phyloP scores from a whole-genome alignment of 2,113 vertebrate genomes.

The Chrysochloris asiatica region DNA sequence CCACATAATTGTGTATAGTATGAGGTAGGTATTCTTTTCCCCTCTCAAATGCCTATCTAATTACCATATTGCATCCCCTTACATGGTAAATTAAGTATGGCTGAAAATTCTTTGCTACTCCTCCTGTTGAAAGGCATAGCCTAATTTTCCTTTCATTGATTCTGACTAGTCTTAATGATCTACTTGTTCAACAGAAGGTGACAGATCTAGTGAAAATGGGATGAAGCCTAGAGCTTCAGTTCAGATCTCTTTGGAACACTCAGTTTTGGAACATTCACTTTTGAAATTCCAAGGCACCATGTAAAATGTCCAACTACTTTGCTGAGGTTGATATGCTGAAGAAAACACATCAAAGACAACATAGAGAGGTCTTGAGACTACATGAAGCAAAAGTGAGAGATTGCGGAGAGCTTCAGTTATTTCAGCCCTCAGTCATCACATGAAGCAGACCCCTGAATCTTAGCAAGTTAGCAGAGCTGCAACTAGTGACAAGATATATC shows the following conservation, averaged over 20 bases:
- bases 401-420: background rate
- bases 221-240: background rate
- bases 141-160: background rate
- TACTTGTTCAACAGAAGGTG: background rate
- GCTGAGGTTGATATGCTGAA: background rate
- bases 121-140: background rate
- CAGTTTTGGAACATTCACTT: background rate
- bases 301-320: background rate
- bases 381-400: background rate
- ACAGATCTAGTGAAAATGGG: background rate
- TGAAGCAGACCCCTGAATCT: background rate
- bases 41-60: background rate
- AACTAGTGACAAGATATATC: background rate
- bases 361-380: background rate
- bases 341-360: background rate
- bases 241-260: background rate
- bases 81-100: background rate
- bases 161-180: background rate
- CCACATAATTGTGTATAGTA: background rate
- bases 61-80: background rate
- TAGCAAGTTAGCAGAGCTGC: background rate
- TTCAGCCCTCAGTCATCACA: background rate
- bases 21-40: background rate
- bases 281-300: background rate
- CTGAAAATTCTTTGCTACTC: background rate